phyloP scores from a whole-genome alignment of 2,797 vertebrate genomes.

The Pelochelys cantorii region DNA sequence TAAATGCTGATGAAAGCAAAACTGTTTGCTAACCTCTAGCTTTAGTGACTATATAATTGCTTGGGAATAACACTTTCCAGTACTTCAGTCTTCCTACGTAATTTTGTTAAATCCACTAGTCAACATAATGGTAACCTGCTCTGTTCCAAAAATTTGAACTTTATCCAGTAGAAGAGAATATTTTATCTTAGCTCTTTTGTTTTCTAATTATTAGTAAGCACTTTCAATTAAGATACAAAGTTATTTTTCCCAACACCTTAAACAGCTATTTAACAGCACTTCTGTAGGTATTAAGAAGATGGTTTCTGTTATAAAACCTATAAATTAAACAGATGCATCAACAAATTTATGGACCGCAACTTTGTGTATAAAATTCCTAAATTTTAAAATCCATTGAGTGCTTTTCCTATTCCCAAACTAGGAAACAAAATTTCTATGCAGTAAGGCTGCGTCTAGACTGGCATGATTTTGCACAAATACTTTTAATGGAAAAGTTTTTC shows the following conservation, averaged over 20 bases:
- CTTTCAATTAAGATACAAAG: background rate
- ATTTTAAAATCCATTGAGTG: background rate
- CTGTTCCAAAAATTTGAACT: background rate
- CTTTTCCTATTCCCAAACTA: background rate
- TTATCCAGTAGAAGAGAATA: background rate
- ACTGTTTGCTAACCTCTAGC: background rate
- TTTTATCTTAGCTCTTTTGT: background rate
- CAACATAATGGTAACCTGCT: background rate
- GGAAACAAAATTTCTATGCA: background rate
- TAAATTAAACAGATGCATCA: background rate
- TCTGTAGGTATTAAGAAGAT: background rate
- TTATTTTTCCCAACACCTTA: background rate
- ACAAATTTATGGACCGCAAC: background rate
- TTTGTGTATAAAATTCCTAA: background rate
- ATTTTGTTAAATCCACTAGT: background rate
- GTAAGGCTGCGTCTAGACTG: too few relatives aligned
- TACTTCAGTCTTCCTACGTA: background rate
- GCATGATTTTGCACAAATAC: too few relatives aligned
- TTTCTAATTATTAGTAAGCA: background rate
- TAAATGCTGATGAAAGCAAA: background rate
- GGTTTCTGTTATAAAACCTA: background rate
- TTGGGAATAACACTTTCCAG: background rate
- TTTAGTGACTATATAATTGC: background rate
- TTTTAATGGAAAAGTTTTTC: too few relatives aligned
- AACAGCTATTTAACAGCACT: background rate